Evolutionary conservation across 1,140 invertebrate genomes (phyloP).

Genomic region (Ostrea denselamellosa): DNA sequence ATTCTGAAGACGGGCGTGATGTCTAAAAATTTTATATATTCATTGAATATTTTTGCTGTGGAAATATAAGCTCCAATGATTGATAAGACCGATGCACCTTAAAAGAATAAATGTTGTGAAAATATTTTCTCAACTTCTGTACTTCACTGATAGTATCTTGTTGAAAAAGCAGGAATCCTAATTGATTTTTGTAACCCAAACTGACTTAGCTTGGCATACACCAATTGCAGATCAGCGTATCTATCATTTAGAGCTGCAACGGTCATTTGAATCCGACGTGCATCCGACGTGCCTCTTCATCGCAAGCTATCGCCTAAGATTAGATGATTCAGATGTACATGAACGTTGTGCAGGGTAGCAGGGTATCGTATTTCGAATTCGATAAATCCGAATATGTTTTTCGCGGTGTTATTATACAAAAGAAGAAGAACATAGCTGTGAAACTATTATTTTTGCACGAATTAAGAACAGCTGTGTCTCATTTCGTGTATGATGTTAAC

Average conservation of each 20-base stretch:
- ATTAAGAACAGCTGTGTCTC: slow-evolving; percentile 24
- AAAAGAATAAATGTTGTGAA: not conserved
- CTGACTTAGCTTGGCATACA: not conserved
- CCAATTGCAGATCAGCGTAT: not conserved
- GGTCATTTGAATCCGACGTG: slow-evolving; percentile 20
- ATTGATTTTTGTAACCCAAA: slow-evolving; percentile 32
- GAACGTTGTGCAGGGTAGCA: too few species aligned
- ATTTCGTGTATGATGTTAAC: not conserved
- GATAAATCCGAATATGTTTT: not conserved
- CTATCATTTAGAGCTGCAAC: not conserved
- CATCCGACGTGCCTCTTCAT: not conserved
- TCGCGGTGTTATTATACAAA: not conserved
- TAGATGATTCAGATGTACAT: not conserved
- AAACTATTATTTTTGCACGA: not conserved
- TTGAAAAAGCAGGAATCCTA: not conserved
- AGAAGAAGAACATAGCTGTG: not conserved
- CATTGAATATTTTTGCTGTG: too few species aligned
- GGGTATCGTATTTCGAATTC: not conserved
- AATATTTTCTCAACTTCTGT: not conserved
- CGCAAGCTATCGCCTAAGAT: not conserved
- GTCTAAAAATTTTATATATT: too few species aligned
- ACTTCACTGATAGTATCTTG: not conserved
- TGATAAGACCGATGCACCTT: not conserved
- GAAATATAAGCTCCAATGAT: too few species aligned
- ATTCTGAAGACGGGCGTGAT: too few species aligned